Conservation (phyloP, 2,888 invertebrate genomes). For the Ectemnius lituratus region DNA sequence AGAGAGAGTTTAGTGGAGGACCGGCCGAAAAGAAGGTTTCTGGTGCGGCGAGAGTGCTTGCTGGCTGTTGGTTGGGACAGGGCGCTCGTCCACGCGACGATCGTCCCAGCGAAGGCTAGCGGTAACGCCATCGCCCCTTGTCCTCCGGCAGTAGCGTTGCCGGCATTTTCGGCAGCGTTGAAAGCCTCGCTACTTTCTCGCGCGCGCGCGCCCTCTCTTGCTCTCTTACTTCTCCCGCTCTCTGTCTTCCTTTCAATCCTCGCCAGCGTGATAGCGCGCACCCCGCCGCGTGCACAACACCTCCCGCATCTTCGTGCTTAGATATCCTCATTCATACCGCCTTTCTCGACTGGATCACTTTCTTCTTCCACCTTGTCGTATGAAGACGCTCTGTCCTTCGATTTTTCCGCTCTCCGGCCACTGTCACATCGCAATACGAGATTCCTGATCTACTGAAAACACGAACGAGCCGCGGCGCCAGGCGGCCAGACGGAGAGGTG, state of each 20-base stretch:
- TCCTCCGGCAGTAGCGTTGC: conserved; percentile 56
- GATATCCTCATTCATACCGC: conserved; percentile 56
- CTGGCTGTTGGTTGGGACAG: conserved; percentile 25
- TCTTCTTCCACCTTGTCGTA: too few relatives aligned
- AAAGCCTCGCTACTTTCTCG: too few relatives aligned
- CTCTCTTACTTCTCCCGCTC: conserved; percentile 35
- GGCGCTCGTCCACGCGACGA: conserved; percentile 6
- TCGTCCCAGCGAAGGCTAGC: conserved; percentile 16
- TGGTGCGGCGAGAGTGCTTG: conserved; percentile 6
- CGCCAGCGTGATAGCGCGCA: conserved; percentile 49
- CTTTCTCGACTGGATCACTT: conserved; percentile 8
- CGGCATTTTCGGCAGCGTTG: conserved; percentile 64
- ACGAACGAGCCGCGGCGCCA: conserved; percentile 24
- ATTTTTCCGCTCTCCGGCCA: too few relatives aligned
- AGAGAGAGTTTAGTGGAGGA: too few relatives aligned
- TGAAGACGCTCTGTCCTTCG: not conserved
- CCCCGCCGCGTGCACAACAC: conserved; percentile 55
- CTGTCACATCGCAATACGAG: too few relatives aligned
- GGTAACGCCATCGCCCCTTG: conserved; percentile 27
- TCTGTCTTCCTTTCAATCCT: conserved; percentile 43
- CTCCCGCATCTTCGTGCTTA: conserved; percentile 58
- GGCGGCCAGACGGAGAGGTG: conserved; percentile 16
- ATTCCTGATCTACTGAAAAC: conserved; percentile 21
- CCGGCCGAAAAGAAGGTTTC: too few relatives aligned
- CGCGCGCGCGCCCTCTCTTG: too few relatives aligned